Evolutionary conservation across 1,140 invertebrate genomes (phyloP).

Genomic region (Archivesica marissinica): DNA sequence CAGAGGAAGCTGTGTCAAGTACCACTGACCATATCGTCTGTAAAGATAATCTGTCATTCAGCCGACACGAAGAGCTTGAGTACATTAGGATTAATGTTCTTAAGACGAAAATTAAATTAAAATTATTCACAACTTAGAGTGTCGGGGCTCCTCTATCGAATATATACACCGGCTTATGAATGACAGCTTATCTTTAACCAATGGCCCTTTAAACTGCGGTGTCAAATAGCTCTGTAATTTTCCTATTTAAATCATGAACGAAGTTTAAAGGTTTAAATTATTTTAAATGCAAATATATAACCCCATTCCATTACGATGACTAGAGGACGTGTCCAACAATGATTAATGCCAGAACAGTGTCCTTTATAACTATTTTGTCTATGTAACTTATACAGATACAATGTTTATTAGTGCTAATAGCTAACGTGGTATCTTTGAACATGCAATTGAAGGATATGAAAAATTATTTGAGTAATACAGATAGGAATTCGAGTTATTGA

Average conservation of each 20-base stretch:
- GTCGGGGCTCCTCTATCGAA: neutral
- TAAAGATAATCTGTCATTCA: neutral
- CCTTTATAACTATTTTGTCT: neutral
- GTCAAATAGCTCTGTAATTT: conserved; percentile 25
- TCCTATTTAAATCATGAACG: conserved; percentile 11
- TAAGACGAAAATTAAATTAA: conserved; percentile 16
- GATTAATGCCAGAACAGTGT: conserved; percentile 24
- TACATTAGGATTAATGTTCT: neutral
- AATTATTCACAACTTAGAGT: neutral
- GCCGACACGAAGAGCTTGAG: neutral
- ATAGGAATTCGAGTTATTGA: neutral
- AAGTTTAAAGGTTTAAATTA: conserved; percentile 32
- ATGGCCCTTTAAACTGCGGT: conserved; percentile 18
- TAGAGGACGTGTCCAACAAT: conserved; percentile 16
- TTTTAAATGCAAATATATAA: conserved; percentile 53
- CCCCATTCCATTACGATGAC: conserved; percentile 48
- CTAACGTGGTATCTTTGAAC: conserved; percentile 11
- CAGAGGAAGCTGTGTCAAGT: neutral
- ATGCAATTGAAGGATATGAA: conserved; percentile 3
- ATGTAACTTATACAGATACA: conserved; percentile 14
- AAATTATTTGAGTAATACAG: conserved; percentile 16
- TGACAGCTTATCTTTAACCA: conserved; percentile 34
- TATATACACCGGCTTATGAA: neutral
- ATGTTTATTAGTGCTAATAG: conserved; percentile 11
- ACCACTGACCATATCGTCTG: conserved; percentile 3